Evolutionary conservation across 1,140 invertebrate genomes (phyloP), one percentile per base, ranked within the genome.

Genomic region (Cyclina sinensis): DNA sequence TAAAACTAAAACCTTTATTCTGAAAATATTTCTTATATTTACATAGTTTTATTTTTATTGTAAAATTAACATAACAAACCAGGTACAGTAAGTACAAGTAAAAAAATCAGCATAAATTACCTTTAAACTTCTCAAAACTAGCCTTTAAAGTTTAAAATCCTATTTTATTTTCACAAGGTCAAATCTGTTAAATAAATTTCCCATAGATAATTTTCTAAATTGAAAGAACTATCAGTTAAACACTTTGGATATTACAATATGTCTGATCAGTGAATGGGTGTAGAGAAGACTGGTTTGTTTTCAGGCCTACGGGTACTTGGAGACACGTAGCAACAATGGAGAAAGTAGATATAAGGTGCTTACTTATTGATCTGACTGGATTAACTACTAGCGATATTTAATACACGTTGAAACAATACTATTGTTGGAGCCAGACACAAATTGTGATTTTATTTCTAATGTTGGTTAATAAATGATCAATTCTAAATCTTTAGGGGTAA

Each of bases 271-370:
- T 51, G 74, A 78, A 83, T 39, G 65, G 78, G 70, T 83, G 62
- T 82, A 83, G 54, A 37, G 86, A 88, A 88, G 86, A 87, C 57
- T 87, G 85, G 68, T 91, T 70, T 92, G 92, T 92, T 92, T 91
- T 91, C 91, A 30, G 84, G 48, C 62, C 86, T 78, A 46, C 82
- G 82, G 90, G 84, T 92, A 88, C 92, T 78, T 92, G 80, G 92
- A 90, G 91, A 92, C 92, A 86, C 91, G 74, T 90, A 79, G 92
- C 92, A 92, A 92, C 92, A 74, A 39, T 70, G n/a, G 35, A 70
- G 81, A 85, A 79, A 85, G 88, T 89, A 73, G 82, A 84, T 80
- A 79, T 68, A 87, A 87, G 74, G 85, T 80, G 73, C 85, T 86
- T 84, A 80, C 54, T 30, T 85, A 80, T 85, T 80, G 88, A 85